Evolutionary conservation across 2,888 invertebrate species (phyloP).

Genomic region (Luperina testacea): DNA sequence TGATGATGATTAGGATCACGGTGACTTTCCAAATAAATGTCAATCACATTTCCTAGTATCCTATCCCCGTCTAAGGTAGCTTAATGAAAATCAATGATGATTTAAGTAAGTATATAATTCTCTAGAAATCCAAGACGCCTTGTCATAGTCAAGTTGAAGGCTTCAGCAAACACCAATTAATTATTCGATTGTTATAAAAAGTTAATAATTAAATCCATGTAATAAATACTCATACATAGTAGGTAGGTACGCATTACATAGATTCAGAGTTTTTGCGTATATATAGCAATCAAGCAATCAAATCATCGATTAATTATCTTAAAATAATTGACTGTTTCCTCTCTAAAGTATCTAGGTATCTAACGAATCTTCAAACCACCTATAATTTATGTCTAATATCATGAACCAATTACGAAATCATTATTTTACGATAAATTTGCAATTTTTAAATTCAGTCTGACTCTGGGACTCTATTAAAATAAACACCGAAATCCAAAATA

Average conservation of each 20-base stretch:
- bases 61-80: too few species aligned
- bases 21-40: too few species aligned
- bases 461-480: background rate
- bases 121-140: background rate
- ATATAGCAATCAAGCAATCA: background rate
- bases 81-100: too few species aligned
- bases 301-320: background rate
- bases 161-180: background rate
- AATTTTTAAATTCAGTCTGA: too few species aligned
- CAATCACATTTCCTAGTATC: too few species aligned
- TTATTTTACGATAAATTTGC: background rate
- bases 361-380: background rate
- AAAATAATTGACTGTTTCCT: slow-evolving; percentile 22
- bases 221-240: background rate
- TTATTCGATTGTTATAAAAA: background rate
- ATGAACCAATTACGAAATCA: background rate
- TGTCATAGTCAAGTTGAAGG: background rate
- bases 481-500: background rate
- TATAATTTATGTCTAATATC: background rate
- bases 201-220: background rate
- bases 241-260: background rate
- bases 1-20: too few species aligned
- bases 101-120: too few species aligned
- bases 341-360: background rate
- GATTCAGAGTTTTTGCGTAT: background rate